A percentile compares a stretch with the other conserved stretches of the same genome.
phyloP scores from a whole-genome alignment of 2,113 vertebrate genomes.

The Phalacrocorax carbo region DNA sequence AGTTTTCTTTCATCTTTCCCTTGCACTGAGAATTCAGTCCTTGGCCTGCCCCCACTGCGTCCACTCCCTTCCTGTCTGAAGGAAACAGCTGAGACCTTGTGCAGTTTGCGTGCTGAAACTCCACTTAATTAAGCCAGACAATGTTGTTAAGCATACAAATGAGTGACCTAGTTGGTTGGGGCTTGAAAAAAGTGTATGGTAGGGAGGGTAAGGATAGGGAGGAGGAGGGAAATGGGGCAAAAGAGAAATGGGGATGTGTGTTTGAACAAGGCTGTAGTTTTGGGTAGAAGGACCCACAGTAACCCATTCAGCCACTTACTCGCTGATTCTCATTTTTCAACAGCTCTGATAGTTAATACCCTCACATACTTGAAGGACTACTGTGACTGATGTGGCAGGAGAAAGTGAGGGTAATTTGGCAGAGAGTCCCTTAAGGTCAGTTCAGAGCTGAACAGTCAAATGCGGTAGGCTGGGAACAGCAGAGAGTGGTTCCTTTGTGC shows the following conservation, averaged over 20 bases:
- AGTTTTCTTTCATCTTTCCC: not conserved
- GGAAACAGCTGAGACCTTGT: not conserved
- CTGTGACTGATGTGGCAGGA: not conserved
- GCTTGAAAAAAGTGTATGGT: not conserved
- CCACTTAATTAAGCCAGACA: not conserved
- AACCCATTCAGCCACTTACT: conserved; percentile 28
- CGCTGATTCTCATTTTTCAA: not conserved
- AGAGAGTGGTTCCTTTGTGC: not conserved
- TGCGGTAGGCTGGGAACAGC: not conserved
- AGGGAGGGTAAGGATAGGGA: not conserved
- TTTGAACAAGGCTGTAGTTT: not conserved
- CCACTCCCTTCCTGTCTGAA: not conserved
- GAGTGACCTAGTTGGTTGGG: not conserved
- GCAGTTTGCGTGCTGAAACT: not conserved
- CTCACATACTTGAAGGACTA: conserved; percentile 33
- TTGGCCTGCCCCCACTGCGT: not conserved
- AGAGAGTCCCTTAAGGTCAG: not conserved
- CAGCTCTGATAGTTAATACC: not conserved
- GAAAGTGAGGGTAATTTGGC: not conserved
- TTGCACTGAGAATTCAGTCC: not conserved
- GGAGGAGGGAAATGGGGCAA: not conserved
- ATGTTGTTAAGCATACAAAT: not conserved
- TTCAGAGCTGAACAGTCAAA: not conserved
- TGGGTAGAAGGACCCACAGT: not conserved
- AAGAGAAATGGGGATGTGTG: not conserved